phyloP scores from a whole-genome alignment of 2,797 vertebrate species.

The Propithecus deckenii region DNA sequence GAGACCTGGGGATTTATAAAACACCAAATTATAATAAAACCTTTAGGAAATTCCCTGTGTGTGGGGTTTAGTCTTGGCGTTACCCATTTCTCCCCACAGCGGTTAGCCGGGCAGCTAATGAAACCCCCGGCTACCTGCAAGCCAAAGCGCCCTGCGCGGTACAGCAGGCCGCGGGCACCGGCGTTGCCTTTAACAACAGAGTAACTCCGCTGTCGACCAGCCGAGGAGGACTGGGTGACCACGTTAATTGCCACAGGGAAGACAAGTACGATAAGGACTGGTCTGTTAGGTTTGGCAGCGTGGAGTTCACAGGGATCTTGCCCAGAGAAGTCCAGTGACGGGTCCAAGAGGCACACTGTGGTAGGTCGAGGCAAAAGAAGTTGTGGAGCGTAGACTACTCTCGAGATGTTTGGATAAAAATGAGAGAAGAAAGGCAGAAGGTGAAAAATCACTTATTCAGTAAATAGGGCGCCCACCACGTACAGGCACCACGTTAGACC shows the following conservation, averaged over 20 bases:
- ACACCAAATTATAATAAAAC: not conserved
- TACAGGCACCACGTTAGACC: not conserved
- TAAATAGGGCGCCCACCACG: not conserved
- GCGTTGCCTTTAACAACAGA: not conserved
- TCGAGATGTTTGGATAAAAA: not conserved
- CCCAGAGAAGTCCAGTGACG: not conserved
- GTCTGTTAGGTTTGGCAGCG: not conserved
- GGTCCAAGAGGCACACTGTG: not conserved
- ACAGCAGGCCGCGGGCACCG: not conserved
- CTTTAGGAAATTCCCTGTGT: not conserved
- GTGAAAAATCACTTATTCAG: not conserved
- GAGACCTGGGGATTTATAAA: not conserved
- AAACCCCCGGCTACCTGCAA: not conserved
- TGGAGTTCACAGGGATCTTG: not conserved
- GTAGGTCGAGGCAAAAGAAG: not conserved
- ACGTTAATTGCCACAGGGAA: not conserved
- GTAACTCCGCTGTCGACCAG: not conserved
- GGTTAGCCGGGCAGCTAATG: not conserved
- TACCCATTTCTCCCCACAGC: not conserved
- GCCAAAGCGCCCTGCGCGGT: fast-evolving
- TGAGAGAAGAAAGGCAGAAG: not conserved
- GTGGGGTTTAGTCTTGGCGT: not conserved
- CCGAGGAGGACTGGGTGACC: not conserved
- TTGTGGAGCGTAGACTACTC: not conserved
- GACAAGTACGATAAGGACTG: not conserved